Conservation (phyloP, 2,113 vertebrate genomes). For the Heterotilapia buettikoferi region DNA sequence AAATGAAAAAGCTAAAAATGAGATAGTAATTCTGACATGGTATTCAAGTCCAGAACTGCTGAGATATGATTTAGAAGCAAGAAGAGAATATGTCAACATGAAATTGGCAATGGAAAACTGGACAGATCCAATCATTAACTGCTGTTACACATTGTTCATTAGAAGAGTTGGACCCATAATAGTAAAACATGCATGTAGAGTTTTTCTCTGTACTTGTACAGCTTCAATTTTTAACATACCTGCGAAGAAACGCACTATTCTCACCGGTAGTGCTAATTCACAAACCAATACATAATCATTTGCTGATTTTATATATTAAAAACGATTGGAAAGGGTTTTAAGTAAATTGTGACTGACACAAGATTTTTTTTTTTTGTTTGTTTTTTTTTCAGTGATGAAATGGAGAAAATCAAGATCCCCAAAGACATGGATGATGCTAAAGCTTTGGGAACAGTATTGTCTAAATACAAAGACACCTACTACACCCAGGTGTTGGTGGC, state of each 20-base stretch:
- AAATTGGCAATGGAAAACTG: not conserved
- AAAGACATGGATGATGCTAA: conserved; percentile 99
- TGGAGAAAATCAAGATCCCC: conserved; percentile 89
- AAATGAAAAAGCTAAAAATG: not conserved
- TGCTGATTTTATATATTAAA: not conserved
- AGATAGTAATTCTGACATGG: not conserved
- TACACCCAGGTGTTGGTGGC: conserved; percentile 95
- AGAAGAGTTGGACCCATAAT: not conserved
- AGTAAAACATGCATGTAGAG: not conserved
- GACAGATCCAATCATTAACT: not conserved
- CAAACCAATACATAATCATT: not conserved
- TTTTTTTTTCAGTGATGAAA: conserved; percentile 81
- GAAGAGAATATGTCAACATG: not conserved
- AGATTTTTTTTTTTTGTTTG: not conserved
- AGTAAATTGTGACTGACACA: not conserved
- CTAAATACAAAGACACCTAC: conserved; percentile 97
- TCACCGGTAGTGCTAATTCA: not conserved
- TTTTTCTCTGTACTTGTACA: not conserved
- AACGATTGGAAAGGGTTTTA: not conserved
- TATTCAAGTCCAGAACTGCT: not conserved
- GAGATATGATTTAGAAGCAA: not conserved
- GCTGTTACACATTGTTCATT: not conserved
- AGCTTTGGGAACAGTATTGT: conserved; percentile 94
- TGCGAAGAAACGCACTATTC: not conserved
- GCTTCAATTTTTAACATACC: not conserved